Evolutionary conservation across 2,113 vertebrate genomes (phyloP), one percentile per base, ranked within the genome.

Genomic region (Odontophorus gujanensis): DNA sequence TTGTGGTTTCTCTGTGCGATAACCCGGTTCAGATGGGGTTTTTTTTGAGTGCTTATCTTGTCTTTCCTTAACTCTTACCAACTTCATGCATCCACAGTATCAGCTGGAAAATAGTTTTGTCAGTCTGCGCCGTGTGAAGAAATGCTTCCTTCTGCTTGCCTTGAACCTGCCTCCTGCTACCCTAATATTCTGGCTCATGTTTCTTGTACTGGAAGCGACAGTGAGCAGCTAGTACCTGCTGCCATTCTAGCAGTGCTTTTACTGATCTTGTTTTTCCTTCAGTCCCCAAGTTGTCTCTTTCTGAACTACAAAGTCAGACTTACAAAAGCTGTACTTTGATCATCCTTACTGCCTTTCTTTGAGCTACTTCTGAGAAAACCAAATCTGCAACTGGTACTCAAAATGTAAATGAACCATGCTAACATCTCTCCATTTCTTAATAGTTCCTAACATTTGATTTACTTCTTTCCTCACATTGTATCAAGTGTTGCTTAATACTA

Each of bases 41-140:
- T 5, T 65, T 16, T 82, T 72, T 22, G 45, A 87, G 18, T 38
- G 8, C 6, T 55, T 59, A 11, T 15, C 21, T 90, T 0, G 1
- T 11, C 16, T 90, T 85, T 34, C 38, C 38, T 63, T 16, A 63
- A 21, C 26, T 82, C 0, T 0, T 24, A 15, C 0, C 1, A 24
- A 6, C 24, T 92, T 89, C 22, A 62, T 59, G 53, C 34, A 19
- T 30, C 19, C 0, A 0, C 7, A 36, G 28, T 28, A 34, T 59
- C 67, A 80, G 28, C 14, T 83, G 40, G 12, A 48, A 55, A 32
- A 21, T 40, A 58, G 24, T 85, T 75, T 7, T 0, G 1, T 19
- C 38, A 34, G 48, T 47, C 26, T 72, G 76, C n/a, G 50, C 55
- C 63, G 5, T 38, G 34, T 45, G 51, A 72, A 38, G 24, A 43